Evolutionary conservation across 2,797 vertebrate genomes (phyloP).

Genomic region (Macrochelys suwanniensis): DNA sequence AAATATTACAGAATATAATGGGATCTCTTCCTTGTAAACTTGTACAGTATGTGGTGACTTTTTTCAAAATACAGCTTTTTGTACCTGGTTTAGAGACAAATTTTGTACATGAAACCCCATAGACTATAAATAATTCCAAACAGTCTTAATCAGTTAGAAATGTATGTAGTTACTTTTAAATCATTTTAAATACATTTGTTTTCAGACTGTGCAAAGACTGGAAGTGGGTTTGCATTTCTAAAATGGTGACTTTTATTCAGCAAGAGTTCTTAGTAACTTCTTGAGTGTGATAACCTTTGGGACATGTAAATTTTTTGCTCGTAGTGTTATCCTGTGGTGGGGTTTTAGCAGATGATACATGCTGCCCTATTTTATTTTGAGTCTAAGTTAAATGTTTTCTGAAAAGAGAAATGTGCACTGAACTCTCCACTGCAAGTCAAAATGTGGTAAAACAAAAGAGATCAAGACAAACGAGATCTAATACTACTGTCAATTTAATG

Average conservation of each 20-base stretch:
- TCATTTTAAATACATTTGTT: constrained; percentile 84
- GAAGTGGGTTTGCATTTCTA: constrained; percentile 87
- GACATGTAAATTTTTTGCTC: constrained; percentile 85
- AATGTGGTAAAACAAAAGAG: constrained; percentile 88
- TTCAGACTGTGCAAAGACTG: constrained; percentile 87
- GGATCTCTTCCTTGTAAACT: constrained; percentile 94
- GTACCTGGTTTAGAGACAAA: constrained; percentile 92
- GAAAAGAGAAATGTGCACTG: constrained; percentile 93
- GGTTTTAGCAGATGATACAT: constrained; percentile 83
- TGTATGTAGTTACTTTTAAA: constrained; percentile 84
- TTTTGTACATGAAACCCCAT: constrained; percentile 91
- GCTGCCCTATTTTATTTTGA: constrained; percentile 91
- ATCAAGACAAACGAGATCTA: constrained; percentile 83
- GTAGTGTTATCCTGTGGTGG: constrained; percentile 89
- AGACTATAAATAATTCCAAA: constrained; percentile 88
- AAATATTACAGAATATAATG: constrained; percentile 86
- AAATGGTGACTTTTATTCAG: constrained; percentile 87
- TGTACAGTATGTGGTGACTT: constrained; percentile 96
- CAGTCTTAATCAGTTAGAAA: constrained; percentile 82
- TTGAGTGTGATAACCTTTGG: constrained; percentile 89
- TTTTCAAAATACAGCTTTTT: constrained; percentile 94
- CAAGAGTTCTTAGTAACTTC: constrained; percentile 89
- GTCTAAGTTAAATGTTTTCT: constrained; percentile 89
- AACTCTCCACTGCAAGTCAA: constrained; percentile 93
- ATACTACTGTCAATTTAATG: constrained; percentile 94